Conservation (phyloP, 2,113 vertebrate genomes). For the Scomber scombrus region DNA sequence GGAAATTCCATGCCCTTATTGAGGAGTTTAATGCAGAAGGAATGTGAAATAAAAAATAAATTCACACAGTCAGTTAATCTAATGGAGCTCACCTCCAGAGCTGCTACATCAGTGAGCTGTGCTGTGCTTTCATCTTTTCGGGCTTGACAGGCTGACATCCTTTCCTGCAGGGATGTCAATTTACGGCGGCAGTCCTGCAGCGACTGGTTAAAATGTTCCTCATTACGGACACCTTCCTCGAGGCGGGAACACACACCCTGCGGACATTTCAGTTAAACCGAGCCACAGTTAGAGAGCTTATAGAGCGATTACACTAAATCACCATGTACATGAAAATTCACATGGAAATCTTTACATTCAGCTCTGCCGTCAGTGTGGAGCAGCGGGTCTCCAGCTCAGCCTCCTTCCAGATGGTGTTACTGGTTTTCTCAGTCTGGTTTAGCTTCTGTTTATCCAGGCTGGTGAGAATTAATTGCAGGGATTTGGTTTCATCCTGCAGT, state of each 20-base stretch:
- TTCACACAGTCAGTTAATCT: background rate
- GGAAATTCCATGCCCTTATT: background rate
- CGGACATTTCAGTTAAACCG: slow-evolving; percentile 32
- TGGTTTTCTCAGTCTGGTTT: slow-evolving; percentile 14
- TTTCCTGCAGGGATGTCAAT: slow-evolving; percentile 63
- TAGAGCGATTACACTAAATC: background rate
- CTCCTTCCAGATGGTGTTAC: slow-evolving; percentile 23
- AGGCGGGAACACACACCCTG: slow-evolving; percentile 50
- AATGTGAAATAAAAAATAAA: background rate
- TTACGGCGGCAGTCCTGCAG: slow-evolving; percentile 49
- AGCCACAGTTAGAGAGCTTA: slow-evolving; percentile 19
- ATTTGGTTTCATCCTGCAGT: slow-evolving; percentile 31
- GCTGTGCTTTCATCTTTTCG: slow-evolving; percentile 20
- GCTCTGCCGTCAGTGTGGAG: slow-evolving; percentile 41
- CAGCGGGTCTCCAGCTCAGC: slow-evolving; percentile 34
- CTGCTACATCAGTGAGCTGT: slow-evolving; percentile 3
- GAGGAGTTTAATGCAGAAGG: background rate
- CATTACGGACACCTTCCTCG: slow-evolving; percentile 46
- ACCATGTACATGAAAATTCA: background rate
- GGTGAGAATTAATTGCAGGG: slow-evolving; percentile 11
- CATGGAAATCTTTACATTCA: slow-evolving; percentile 42
- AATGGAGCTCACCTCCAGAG: slow-evolving; percentile 51
- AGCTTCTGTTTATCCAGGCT: slow-evolving; percentile 31
- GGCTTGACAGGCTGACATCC: slow-evolving; percentile 35
- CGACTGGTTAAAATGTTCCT: slow-evolving; percentile 47